Evolutionary conservation across 2,113 vertebrate genomes (phyloP).

Genomic region (Alces alces): DNA sequence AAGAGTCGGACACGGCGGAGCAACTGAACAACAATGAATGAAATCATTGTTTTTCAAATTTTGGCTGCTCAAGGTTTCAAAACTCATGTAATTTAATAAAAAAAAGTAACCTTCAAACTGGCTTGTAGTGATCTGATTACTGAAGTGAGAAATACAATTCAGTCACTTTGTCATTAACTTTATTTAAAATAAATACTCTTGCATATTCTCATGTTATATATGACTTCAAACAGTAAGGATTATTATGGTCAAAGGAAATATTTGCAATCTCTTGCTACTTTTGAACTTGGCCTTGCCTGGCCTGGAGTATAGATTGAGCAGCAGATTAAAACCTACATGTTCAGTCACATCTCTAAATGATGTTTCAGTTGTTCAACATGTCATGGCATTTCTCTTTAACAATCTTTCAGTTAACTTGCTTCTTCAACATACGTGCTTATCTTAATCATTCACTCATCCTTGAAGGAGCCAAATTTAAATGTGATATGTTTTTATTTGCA

Average conservation of each 20-base stretch:
- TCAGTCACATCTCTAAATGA: background rate
- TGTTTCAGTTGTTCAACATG: background rate
- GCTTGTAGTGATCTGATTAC: background rate
- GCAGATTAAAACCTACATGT: background rate
- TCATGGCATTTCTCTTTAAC: background rate
- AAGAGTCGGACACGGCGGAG: accelerated
- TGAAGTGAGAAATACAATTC: background rate
- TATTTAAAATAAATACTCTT: background rate
- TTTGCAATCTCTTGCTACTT: too few relatives aligned
- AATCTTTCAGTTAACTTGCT: slow-evolving; percentile 28
- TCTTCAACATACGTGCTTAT: slow-evolving; percentile 34
- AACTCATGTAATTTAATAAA: background rate
- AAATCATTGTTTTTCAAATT: background rate
- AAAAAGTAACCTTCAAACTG: background rate
- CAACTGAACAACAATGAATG: background rate
- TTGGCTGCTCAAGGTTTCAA: background rate
- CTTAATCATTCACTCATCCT: slow-evolving; percentile 49
- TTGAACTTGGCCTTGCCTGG: background rate
- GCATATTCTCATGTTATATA: background rate
- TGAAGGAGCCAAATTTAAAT: slow-evolving; percentile 61
- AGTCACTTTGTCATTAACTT: background rate
- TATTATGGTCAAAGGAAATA: background rate
- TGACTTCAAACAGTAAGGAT: background rate
- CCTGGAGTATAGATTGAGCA: accelerated
- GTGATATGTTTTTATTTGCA: slow-evolving; percentile 68